Conservation (phyloP, 92 coral and sea anemone genomes). For the Scolanthus callimorphus region DNA sequence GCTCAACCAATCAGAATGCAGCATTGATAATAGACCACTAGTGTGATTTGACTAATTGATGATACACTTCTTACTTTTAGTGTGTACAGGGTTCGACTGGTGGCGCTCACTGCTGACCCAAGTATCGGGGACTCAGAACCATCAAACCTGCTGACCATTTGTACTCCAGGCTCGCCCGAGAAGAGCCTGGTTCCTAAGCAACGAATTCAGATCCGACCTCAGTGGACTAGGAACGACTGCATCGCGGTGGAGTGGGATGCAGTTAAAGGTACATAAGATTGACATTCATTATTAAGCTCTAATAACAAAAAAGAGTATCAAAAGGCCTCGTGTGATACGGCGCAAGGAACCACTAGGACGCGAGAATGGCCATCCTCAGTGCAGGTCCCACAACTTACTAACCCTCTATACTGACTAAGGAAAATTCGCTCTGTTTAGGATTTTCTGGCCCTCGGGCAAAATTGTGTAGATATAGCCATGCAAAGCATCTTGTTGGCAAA, state of each 20-base stretch:
- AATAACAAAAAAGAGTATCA: background rate
- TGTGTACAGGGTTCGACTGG: slow-evolving; percentile 53
- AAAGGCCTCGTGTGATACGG: too few species aligned
- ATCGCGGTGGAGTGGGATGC: slow-evolving; percentile 51
- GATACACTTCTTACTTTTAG: slow-evolving; percentile 11
- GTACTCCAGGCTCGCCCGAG: slow-evolving; percentile 55
- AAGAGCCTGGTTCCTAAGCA: slow-evolving; percentile 35
- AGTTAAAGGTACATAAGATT: slow-evolving; percentile 21
- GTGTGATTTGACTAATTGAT: too few species aligned
- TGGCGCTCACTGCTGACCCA: slow-evolving; percentile 60
- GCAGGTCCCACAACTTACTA: too few species aligned
- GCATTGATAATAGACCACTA: too few species aligned
- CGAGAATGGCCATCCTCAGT: too few species aligned
- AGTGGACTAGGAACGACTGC: slow-evolving; percentile 39
- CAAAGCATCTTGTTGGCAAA: too few species aligned
- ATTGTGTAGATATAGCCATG: too few species aligned
- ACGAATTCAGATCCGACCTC: slow-evolving; percentile 26
- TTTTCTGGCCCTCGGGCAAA: too few species aligned
- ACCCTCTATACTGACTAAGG: too few species aligned
- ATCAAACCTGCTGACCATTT: slow-evolving; percentile 60
- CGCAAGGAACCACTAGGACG: too few species aligned
- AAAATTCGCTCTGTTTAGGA: too few species aligned
- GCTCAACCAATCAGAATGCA: too few species aligned
- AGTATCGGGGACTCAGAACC: slow-evolving; percentile 64
- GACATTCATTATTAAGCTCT: background rate